Conservation (phyloP, 2,888 invertebrate genomes). For the Uropetala carovei region DNA sequence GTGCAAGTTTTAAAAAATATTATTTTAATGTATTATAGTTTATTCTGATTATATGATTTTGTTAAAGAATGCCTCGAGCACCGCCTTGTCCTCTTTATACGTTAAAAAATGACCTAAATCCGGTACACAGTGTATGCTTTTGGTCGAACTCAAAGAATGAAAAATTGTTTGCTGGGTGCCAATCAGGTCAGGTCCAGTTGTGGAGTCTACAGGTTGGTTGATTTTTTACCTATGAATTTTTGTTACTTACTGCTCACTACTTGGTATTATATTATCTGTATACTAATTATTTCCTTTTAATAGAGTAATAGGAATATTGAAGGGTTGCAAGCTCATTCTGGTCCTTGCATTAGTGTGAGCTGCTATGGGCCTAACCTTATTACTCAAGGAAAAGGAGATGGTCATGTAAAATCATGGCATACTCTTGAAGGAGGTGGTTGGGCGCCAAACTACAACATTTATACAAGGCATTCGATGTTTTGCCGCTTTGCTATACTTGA, state of each 20-base stretch:
- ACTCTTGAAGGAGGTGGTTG: constrained; percentile 44
- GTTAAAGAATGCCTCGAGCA: constrained; percentile 81
- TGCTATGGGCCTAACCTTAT: background rate
- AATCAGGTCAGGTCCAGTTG: constrained; percentile 85
- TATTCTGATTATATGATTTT: background rate
- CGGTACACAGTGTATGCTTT: constrained; percentile 85
- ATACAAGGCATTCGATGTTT: constrained; percentile 47
- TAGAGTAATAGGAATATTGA: constrained; percentile 46
- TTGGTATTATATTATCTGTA: background rate
- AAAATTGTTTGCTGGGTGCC: constrained; percentile 85
- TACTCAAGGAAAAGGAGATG: constrained; percentile 59
- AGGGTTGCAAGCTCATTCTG: constrained; percentile 56
- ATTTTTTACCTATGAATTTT: constrained; percentile 66
- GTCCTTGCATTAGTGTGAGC: background rate
- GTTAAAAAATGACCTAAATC: constrained; percentile 84
- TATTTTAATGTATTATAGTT: background rate
- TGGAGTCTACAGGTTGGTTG: constrained; percentile 86
- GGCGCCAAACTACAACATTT: constrained; percentile 8
- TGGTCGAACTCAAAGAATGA: constrained; percentile 72
- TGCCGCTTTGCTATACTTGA: constrained; percentile 40
- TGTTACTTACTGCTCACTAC: constrained; percentile 66
- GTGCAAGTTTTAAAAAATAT: too few relatives aligned
- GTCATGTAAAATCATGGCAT: constrained; percentile 37
- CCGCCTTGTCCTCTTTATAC: constrained; percentile 88
- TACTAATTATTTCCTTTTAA: constrained; percentile 14